A percentile compares a stretch with the other conserved stretches of the same genome.
Conservation (phyloP, 1,140 invertebrate genomes). For the Magallana gigas region DNA sequence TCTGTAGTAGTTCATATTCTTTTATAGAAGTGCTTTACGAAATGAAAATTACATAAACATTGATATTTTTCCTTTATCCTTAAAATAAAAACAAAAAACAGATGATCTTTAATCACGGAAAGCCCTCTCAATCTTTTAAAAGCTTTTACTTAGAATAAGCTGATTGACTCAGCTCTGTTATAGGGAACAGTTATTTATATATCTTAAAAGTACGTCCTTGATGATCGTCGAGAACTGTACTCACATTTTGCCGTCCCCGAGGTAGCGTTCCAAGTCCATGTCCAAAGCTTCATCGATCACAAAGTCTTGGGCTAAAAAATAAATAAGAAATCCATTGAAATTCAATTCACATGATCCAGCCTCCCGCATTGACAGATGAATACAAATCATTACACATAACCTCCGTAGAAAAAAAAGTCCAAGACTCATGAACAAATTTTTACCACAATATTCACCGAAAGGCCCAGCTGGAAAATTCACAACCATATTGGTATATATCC, state of each 20-base stretch:
- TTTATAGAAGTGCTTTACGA: no score
- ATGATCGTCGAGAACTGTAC: background rate
- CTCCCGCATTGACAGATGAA: background rate
- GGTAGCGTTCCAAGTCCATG: conserved; percentile 31
- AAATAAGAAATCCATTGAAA: conserved; percentile 1
- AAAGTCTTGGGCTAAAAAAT: conserved; percentile 18
- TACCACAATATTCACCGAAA: conserved; percentile 14
- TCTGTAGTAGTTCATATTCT: no score
- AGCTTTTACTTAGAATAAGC: no score
- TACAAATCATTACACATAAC: background rate
- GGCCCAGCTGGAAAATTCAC: conserved; percentile 24
- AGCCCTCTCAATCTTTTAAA: no score
- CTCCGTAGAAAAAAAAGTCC: background rate
- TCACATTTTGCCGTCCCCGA: conserved; percentile 27
- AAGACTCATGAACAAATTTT: background rate
- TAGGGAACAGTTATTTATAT: no score
- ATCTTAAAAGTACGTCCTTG: no score
- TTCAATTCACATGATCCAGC: background rate
- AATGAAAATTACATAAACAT: no score
- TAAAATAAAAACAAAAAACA: no score
- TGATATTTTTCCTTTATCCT: no score
- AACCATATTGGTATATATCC: background rate
- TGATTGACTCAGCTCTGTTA: no score
- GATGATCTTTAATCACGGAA: no score
- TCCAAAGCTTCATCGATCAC: conserved; percentile 30